A percentile compares a stretch with the other conserved stretches of the same genome.
Evolutionary conservation across 2,888 invertebrate species (phyloP).

Genomic region (Brachyopa scutellaris): DNA sequence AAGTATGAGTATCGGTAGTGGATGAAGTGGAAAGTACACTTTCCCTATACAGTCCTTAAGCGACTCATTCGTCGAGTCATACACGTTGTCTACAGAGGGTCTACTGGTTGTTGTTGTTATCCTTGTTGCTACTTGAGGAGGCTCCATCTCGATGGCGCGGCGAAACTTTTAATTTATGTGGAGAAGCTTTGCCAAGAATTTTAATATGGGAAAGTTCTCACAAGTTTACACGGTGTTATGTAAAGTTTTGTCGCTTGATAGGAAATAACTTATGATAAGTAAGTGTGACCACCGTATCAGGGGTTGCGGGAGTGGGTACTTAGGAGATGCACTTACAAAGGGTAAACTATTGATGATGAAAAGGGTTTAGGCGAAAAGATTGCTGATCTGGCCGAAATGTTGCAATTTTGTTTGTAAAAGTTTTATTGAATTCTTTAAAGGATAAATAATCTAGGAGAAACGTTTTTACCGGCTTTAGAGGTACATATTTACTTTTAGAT

Average conservation of each 20-base stretch:
- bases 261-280: constrained; percentile 73
- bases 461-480: no score
- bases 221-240: constrained; percentile 72
- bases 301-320: constrained; percentile 8
- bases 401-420: no score
- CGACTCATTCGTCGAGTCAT: constrained; percentile 59
- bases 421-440: no score
- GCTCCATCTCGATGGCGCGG: constrained; percentile 20
- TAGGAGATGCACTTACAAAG: constrained; percentile 32
- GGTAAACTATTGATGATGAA: not conserved
- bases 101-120: constrained; percentile 25
- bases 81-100: constrained; percentile 40
- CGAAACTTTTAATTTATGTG: constrained; percentile 82
- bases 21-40: constrained; percentile 60
- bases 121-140: constrained; percentile 38
- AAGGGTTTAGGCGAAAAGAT: constrained; percentile 11
- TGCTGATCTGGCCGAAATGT: constrained; percentile 64
- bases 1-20: constrained; percentile 23
- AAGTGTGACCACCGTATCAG: constrained; percentile 65
- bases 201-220: constrained; percentile 79
- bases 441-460: no score
- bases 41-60: constrained; percentile 48
- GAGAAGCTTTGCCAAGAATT: constrained; percentile 80
- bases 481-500: no score
- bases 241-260: constrained; percentile 71